These are phyloP conservation scores for Gobius niger DNA, from an alignment of 2,113 vertebrate genomes.

Conservation along the genomic window DNA sequence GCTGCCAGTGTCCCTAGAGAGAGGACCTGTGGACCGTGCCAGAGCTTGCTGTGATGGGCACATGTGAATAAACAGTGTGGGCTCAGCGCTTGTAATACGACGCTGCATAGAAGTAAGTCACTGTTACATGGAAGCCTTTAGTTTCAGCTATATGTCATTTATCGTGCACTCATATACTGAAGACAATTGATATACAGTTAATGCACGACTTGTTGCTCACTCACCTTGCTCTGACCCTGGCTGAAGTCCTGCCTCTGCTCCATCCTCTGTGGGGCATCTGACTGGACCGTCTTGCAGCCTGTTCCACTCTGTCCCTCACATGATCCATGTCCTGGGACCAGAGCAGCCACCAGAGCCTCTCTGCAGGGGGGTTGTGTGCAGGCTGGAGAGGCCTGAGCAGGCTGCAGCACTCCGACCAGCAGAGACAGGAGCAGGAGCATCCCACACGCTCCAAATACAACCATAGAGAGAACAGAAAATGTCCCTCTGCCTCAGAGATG, in stretches of 20 bases:
- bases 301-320: conserved; percentile 62
- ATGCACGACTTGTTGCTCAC: conserved; percentile 6
- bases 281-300: conserved; percentile 44
- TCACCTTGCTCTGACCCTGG: conserved; percentile 62
- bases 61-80: conserved; percentile 13
- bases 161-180: neutral
- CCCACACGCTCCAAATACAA: conserved; percentile 27
- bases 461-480: conserved; percentile 39
- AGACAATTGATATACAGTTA: neutral
- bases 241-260: conserved; percentile 46
- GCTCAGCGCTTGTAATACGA: neutral
- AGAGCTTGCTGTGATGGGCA: conserved; percentile 15
- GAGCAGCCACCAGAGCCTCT: conserved; percentile 74
- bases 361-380: conserved; percentile 67
- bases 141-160: neutral
- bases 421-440: conserved; percentile 60
- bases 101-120: neutral
- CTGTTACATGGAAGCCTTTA: neutral
- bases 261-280: conserved; percentile 36
- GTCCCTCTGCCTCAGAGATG: conserved; percentile 13
- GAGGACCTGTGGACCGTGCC: conserved; percentile 31
- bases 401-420: conserved; percentile 57
- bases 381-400: conserved; percentile 51
- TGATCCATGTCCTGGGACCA: conserved; percentile 45
- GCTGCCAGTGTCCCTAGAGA: conserved; percentile 43